phyloP scores from a whole-genome alignment of 2,888 invertebrate species.

The Zelleria hepariella region DNA sequence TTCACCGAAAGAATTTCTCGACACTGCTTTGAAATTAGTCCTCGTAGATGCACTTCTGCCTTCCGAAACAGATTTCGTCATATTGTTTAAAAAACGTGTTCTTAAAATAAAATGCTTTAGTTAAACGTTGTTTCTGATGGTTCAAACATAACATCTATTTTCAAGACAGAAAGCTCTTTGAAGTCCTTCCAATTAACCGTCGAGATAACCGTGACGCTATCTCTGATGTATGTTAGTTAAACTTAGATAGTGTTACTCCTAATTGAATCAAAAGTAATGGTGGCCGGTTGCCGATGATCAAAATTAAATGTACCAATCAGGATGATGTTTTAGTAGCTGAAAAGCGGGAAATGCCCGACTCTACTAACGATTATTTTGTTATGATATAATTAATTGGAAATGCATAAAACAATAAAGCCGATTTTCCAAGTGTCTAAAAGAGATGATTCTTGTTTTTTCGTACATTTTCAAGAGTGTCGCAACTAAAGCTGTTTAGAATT shows the following conservation, averaged over 20 bases:
- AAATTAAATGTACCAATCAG: too few relatives aligned
- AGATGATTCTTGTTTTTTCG: too few relatives aligned
- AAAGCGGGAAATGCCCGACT: too few relatives aligned
- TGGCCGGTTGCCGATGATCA: neutral
- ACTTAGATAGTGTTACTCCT: neutral
- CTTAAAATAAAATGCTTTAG: neutral
- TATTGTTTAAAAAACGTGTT: neutral
- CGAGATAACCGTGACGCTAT: neutral
- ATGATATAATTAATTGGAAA: too few relatives aligned
- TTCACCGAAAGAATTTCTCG: neutral
- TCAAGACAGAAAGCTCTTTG: neutral
- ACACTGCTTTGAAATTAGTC: conserved; percentile 4
- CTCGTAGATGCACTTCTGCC: neutral
- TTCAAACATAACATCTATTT: neutral
- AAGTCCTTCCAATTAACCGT: neutral
- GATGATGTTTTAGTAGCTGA: too few relatives aligned
- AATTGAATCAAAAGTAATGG: neutral
- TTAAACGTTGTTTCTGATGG: neutral
- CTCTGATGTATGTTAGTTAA: neutral
- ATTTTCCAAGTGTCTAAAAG: too few relatives aligned
- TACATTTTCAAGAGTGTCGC: too few relatives aligned
- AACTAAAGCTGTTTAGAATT: too few relatives aligned
- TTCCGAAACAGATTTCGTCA: neutral
- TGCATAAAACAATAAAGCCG: too few relatives aligned
- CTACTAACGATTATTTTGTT: too few relatives aligned